Evolutionary conservation across 2,797 vertebrate species (phyloP), one percentile per base, ranked within the genome.

Genomic region (Syndactyla subalaris): DNA sequence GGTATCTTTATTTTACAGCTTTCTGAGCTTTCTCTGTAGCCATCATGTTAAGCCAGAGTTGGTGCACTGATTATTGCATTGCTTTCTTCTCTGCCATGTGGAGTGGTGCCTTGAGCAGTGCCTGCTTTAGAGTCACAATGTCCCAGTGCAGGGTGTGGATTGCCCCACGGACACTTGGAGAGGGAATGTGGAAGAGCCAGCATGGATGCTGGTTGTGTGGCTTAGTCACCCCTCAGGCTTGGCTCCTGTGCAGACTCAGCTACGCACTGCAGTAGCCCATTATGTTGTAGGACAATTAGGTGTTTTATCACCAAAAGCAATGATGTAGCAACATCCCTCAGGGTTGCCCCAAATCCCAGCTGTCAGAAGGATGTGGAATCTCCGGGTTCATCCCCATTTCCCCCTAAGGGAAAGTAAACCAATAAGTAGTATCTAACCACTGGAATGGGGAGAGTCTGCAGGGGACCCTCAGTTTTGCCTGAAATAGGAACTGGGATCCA

Each of bases 1-100:
- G 68, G 23, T 7, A 52, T 76, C 41, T 83, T 93, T 80, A 49
- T 94, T 79, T 89, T 82, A 52, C 8, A 18, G 45, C 71, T 85
- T 93, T 45, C 61, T 77, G 63, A 86, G n/a, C 70, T 76, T 86
- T 70, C 32, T 76, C 39, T 90, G 73, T 55, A 85, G 58, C 52
- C 27, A 13, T 52, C 8, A 7, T 18, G 1, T 45, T 84, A 66
- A 86, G 36, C 62, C 38, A 27, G 58, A 70, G 10, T 24, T 46
- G 29, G 29, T 59, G 30, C 38, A 5, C 66, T 85, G 7, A 72
- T 80, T 83, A 14, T 21, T 46, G 55, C 12, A 2, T 34, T 43
- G 32, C 71, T 81, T 79, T 66, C 36, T 49, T 67, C 39, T 54
- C 48, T 65, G 67, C 41, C 2, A 0, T 2, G 17, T 20, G 57